phyloP scores from a whole-genome alignment of 2,113 vertebrate species.

The Oncorhynchus tshawytscha region DNA sequence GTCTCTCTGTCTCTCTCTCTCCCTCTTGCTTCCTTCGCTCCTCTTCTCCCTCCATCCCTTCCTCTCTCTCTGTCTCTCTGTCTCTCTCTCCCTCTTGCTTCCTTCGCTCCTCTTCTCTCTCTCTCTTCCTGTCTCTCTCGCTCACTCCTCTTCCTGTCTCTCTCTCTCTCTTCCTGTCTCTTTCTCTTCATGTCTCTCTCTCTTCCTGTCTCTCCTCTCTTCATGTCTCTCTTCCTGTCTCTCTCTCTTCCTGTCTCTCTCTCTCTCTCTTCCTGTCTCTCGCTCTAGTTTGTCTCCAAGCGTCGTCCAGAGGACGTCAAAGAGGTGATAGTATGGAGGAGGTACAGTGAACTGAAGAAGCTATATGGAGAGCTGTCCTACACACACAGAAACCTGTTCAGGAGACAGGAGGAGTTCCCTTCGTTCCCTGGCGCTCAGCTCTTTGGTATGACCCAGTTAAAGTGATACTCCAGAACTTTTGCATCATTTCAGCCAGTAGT shows the following conservation, averaged over 20 bases:
- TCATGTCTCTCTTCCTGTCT: not conserved
- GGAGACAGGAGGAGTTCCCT: conserved; percentile 85
- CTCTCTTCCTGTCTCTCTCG: too few species aligned
- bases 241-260: not conserved
- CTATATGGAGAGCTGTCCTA: conserved; percentile 86
- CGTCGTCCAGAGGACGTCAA: conserved; percentile 82
- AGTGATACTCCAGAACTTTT: too few species aligned
- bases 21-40: not conserved
- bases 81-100: not conserved
- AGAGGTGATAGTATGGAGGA: conserved; percentile 86
- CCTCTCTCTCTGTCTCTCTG: not conserved
- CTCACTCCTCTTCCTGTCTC: too few species aligned
- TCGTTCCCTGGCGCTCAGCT: conserved; percentile 82
- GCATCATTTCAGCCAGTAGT: too few species aligned
- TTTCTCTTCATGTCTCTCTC: not conserved
- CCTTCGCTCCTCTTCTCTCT: not conserved
- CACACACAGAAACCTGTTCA: conserved; percentile 88
- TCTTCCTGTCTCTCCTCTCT: not conserved
- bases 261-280: not conserved
- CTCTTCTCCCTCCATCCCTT: not conserved
- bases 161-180: not conserved
- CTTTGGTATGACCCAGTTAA: conserved; percentile 73
- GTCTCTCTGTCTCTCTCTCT: too few species aligned
- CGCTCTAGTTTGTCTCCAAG: conserved; percentile 83
- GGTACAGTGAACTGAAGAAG: conserved; percentile 88